These are phyloP conservation scores for Eristalis arbustorum DNA, from an alignment of 2,888 invertebrate species.

Conservation along the genomic window DNA sequence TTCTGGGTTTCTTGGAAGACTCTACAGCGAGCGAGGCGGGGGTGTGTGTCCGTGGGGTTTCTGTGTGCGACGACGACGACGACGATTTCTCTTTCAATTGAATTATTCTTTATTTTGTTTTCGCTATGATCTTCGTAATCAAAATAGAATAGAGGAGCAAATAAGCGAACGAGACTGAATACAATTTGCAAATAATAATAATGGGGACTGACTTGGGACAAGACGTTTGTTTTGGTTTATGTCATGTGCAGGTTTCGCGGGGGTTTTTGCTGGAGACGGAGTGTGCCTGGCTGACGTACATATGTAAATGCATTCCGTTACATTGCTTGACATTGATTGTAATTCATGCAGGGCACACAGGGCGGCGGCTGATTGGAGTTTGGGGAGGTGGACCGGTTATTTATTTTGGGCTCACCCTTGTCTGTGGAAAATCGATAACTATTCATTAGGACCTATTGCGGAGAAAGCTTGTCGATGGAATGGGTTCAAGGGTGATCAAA, in stretches of 20 bases:
- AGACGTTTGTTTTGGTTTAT: slow-evolving; percentile 31
- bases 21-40: not conserved
- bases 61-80: not conserved
- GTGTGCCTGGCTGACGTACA: not conserved
- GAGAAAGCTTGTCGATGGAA: not conserved
- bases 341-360: not conserved
- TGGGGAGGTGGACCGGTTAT: not conserved
- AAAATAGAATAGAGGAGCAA: slow-evolving; percentile 21
- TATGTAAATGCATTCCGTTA: slow-evolving; percentile 32
- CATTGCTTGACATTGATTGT: not conserved
- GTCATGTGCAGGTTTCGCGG: not conserved
- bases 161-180: not conserved
- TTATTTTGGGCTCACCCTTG: not conserved
- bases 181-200: not conserved
- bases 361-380: not conserved
- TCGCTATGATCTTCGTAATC: slow-evolving; percentile 49
- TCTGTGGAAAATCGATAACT: slow-evolving; percentile 33
- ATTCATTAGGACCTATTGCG: not conserved
- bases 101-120: slow-evolving; percentile 57
- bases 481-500: not conserved
- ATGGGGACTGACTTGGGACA: not conserved
- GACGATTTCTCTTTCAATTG: slow-evolving; percentile 42
- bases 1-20: slow-evolving; percentile 55
- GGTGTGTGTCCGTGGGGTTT: not conserved
- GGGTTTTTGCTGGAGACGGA: not conserved